phyloP scores from a whole-genome alignment of 1,140 invertebrate genomes.

The Pteromalus puparum region DNA sequence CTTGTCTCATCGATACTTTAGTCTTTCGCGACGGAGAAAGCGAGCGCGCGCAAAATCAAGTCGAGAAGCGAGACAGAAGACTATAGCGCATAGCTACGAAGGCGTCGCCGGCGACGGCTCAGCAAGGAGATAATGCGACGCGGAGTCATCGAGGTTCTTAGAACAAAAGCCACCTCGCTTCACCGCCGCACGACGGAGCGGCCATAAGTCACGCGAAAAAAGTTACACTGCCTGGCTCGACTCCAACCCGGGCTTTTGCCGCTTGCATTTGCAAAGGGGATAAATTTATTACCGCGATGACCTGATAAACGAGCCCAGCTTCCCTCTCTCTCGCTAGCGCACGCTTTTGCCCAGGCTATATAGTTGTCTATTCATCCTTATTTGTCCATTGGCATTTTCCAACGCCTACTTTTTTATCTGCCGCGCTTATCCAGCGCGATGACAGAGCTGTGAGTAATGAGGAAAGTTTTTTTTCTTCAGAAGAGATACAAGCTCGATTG shows the following conservation, averaged over 20 bases:
- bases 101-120: conserved; percentile 14
- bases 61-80: neutral
- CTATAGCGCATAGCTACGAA: conserved; percentile 10
- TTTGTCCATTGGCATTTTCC: conserved; percentile 35
- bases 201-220: conserved; percentile 63
- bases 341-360: neutral
- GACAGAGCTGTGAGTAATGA: neutral
- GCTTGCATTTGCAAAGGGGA: conserved; percentile 61
- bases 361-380: conserved; percentile 13
- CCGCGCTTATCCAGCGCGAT: neutral
- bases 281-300: conserved; percentile 65
- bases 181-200: conserved; percentile 49
- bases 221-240: conserved; percentile 61
- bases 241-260: conserved; percentile 62
- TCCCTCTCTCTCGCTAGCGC: neutral
- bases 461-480: neutral
- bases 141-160: conserved; percentile 55
- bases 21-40: neutral
- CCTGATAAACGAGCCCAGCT: conserved; percentile 60
- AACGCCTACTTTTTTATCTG: neutral
- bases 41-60: neutral
- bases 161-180: conserved; percentile 54
- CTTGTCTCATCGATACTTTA: neutral
- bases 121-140: conserved; percentile 42
- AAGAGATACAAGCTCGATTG: neutral